Conservation (phyloP, 2,797 vertebrate genomes). For the Amniataba percoides region DNA sequence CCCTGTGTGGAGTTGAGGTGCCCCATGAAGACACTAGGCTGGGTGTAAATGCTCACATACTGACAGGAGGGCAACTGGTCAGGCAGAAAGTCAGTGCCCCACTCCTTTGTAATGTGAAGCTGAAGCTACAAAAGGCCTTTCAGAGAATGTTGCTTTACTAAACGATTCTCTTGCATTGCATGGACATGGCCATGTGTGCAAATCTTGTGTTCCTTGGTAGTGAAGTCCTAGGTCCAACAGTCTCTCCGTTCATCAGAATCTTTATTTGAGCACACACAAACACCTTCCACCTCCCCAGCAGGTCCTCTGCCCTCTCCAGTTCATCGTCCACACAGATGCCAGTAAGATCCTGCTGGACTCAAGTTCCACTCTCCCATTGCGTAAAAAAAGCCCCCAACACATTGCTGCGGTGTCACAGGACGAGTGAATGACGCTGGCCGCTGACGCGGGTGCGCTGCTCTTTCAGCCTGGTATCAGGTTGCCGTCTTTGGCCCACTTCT, state of each 20-base stretch:
- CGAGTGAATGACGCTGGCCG: conserved; percentile 83
- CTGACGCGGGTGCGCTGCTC: conserved; percentile 79
- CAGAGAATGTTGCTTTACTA: conserved; percentile 20
- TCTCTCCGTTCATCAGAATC: conserved; percentile 46
- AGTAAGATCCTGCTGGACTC: conserved; percentile 81
- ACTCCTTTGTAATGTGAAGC: conserved; percentile 35
- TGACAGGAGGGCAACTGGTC: conserved; percentile 60
- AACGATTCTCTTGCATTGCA: conserved; percentile 44
- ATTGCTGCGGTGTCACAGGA: conserved; percentile 89
- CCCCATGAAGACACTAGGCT: conserved; percentile 54
- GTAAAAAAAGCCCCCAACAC: conserved; percentile 86
- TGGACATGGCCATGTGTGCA: conserved; percentile 51
- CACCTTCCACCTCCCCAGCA: conserved; percentile 54
- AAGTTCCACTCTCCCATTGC: conserved; percentile 85
- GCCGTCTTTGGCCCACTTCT: conserved; percentile 80
- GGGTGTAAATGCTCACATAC: conserved; percentile 55
- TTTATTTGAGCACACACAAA: conserved; percentile 53
- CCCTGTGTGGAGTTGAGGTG: conserved; percentile 46
- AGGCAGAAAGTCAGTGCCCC: conserved; percentile 46
- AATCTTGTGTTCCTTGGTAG: conserved; percentile 42
- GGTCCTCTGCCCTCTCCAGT: conserved; percentile 60
- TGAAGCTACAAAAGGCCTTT: conserved; percentile 57
- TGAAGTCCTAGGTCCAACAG: conserved; percentile 36
- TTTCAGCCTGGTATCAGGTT: conserved; percentile 82
- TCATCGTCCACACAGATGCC: conserved; percentile 79